These are phyloP conservation scores for Ciona savignyi DNA, from an alignment of 23 tunicate species.

Conservation along the genomic window DNA sequence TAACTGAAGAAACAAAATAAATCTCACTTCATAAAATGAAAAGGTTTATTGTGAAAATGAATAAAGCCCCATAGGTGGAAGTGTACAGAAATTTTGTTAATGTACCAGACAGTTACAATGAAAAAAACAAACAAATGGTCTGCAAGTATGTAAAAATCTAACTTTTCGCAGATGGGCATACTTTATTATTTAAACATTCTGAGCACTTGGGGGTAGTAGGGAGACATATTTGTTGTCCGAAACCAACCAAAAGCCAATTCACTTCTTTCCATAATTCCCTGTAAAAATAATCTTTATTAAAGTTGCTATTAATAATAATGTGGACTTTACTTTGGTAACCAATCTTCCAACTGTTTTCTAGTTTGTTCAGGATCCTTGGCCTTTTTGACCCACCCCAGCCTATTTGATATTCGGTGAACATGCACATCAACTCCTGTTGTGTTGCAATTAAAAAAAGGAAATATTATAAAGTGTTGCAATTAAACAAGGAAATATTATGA, in stretches of 20 bases:
- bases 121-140: too few relatives aligned
- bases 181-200: slow-evolving; percentile 58
- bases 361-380: slow-evolving; percentile 90
- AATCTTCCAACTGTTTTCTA: slow-evolving; percentile 69
- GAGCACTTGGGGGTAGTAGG: slow-evolving; percentile 68
- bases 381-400: slow-evolving; percentile 75
- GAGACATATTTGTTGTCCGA: slow-evolving; percentile 94
- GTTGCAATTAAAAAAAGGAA: not conserved
- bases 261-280: slow-evolving; percentile 88
- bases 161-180: slow-evolving; percentile 84
- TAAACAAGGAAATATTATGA: too few relatives aligned
- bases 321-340: slow-evolving; percentile 73
- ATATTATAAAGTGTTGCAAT: not conserved
- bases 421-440: slow-evolving; percentile 94
- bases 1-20: too few relatives aligned
- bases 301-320: slow-evolving; percentile 93
- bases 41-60: too few relatives aligned
- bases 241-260: slow-evolving; percentile 89
- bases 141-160: too few relatives aligned
- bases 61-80: too few relatives aligned
- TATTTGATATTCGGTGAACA: slow-evolving; percentile 89
- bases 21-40: too few relatives aligned
- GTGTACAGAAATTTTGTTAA: too few relatives aligned
- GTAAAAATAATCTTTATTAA: slow-evolving; percentile 1
- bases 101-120: too few relatives aligned